These are phyloP conservation scores for Ochropleura leucogaster DNA, from an alignment of 2,888 invertebrate genomes.

Conservation along the genomic window DNA sequence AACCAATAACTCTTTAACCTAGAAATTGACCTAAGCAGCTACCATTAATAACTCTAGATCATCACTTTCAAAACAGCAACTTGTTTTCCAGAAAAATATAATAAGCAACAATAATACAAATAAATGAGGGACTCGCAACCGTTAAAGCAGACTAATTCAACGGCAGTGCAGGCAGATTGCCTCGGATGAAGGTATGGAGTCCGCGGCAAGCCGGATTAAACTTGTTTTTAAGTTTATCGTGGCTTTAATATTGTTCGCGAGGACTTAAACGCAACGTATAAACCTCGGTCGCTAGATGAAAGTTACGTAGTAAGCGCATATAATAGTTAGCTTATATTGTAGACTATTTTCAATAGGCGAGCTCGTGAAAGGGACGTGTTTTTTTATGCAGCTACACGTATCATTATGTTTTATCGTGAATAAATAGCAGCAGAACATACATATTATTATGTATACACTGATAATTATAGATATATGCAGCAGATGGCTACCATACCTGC, in stretches of 20 bases:
- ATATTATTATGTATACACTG: not conserved
- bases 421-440: not conserved
- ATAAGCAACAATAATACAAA: conserved; percentile 57
- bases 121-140: conserved; percentile 67
- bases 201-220: conserved; percentile 87
- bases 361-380: conserved; percentile 12
- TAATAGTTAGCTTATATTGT: conserved; percentile 72
- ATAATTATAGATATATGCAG: not conserved
- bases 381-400: not conserved
- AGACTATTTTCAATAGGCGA: conserved; percentile 68
- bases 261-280: conserved; percentile 85
- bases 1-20: too few species aligned
- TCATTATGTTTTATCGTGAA: conserved; percentile 8
- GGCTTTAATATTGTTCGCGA: conserved; percentile 88
- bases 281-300: conserved; percentile 74
- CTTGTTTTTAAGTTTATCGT: conserved; percentile 89
- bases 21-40: too few species aligned
- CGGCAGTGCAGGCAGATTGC: conserved; percentile 84
- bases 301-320: conserved; percentile 74
- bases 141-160: conserved; percentile 80
- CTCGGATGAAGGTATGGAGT: conserved; percentile 80
- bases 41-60: not conserved
- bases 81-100: conserved; percentile 36
- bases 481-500: not conserved
- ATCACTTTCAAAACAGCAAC: conserved; percentile 3